These are phyloP conservation scores for Chelon auratus DNA, from an alignment of 2,797 vertebrate species.

Conservation along the genomic window DNA sequence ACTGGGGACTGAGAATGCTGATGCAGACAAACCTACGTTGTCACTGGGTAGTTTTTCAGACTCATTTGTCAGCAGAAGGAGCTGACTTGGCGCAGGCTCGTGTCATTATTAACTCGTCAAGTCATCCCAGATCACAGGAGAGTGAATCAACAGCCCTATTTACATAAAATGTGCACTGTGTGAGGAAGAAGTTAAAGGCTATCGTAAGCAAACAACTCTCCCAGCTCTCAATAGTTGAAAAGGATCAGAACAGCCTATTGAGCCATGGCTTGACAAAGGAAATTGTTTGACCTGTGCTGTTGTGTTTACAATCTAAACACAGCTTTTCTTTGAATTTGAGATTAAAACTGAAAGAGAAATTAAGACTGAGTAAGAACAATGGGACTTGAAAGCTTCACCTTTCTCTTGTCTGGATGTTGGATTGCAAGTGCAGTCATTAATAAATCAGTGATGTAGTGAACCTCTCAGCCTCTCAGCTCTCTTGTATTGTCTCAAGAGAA, in stretches of 20 bases:
- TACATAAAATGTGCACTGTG: constrained; percentile 30
- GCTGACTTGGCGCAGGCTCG: constrained; percentile 52
- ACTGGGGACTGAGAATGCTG: constrained; percentile 37
- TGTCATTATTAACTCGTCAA: constrained; percentile 63
- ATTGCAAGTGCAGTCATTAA: constrained; percentile 3
- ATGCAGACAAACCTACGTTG: constrained; percentile 23
- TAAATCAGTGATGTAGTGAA: constrained; percentile 14
- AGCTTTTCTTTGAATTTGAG: constrained; percentile 15
- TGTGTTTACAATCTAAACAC: constrained; percentile 25
- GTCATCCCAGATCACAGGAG: constrained; percentile 48
- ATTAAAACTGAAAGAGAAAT: constrained; percentile 12
- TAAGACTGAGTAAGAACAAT: not conserved
- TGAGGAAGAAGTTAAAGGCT: constrained; percentile 6
- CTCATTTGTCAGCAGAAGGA: constrained; percentile 35
- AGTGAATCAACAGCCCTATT: constrained; percentile 30
- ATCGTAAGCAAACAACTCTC: constrained; percentile 31
- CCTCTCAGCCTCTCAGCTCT: constrained; percentile 23
- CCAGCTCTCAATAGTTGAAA: constrained; percentile 3
- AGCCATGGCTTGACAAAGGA: constrained; percentile 21
- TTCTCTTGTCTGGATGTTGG: constrained; percentile 13
- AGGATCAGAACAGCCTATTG: not conserved
- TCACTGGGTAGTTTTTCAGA: constrained; percentile 46
- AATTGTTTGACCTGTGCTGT: not conserved
- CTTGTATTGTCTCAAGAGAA: not conserved
- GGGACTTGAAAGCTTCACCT: constrained; percentile 1